phyloP scores from a whole-genome alignment of 1,140 invertebrate genomes.

The Drosophila lacertosa region DNA sequence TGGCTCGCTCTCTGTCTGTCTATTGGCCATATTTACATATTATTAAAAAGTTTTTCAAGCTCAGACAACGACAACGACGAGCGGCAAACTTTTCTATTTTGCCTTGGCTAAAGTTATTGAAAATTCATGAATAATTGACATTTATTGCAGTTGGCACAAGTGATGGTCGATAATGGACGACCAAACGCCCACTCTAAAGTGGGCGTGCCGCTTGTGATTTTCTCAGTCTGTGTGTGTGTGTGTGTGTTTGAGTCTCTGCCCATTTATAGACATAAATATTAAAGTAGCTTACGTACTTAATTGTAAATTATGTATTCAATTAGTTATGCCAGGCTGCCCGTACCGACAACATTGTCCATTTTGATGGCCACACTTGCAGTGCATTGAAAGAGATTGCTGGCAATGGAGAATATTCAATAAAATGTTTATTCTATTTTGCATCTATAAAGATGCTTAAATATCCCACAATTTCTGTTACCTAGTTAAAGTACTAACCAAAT shows the following conservation, averaged over 20 bases:
- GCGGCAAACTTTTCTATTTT: constrained; percentile 72
- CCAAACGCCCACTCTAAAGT: background rate
- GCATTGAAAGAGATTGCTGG: background rate
- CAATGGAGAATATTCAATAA: constrained; percentile 12
- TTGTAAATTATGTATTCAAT: constrained; percentile 81
- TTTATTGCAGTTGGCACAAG: constrained; percentile 81
- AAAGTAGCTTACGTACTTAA: constrained; percentile 80
- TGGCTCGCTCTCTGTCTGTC: constrained; percentile 6
- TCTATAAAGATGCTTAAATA: no score
- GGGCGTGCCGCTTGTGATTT: constrained; percentile 6
- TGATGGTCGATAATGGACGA: constrained; percentile 75
- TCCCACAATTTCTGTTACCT: no score
- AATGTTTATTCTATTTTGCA: background rate
- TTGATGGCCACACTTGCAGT: background rate
- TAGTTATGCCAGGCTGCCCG: constrained; percentile 61
- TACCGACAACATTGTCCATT: constrained; percentile 1
- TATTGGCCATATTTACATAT: constrained; percentile 74
- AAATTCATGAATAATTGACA: constrained; percentile 82
- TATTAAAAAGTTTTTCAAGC: constrained; percentile 76
- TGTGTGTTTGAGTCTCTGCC: constrained; percentile 34
- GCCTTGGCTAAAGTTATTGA: constrained; percentile 72
- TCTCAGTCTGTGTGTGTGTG: constrained; percentile 8
- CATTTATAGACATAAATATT: constrained; percentile 78
- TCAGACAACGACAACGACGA: constrained; percentile 34
- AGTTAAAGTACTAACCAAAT: no score